Percentiles rank a stretch among this genome's conserved stretches.
These are phyloP conservation scores for Ptychochromis oligacanthus DNA, from an alignment of 2,113 vertebrate genomes.

Conservation along the genomic window DNA sequence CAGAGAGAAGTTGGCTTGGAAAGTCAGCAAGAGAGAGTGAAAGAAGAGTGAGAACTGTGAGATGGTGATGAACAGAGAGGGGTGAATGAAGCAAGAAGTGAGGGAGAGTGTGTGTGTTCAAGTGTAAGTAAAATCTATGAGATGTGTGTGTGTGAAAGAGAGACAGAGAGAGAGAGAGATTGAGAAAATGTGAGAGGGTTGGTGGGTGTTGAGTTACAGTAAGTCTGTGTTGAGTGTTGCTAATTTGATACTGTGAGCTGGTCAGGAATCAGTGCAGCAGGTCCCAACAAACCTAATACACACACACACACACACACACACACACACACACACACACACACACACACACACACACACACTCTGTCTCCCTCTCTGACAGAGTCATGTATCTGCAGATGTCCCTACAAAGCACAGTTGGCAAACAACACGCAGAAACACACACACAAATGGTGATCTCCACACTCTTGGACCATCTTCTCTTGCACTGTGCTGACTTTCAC, in stretches of 20 bases:
- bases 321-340: constrained; percentile 24
- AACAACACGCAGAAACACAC: constrained; percentile 31
- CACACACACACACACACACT: constrained; percentile 27
- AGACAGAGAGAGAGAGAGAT: constrained; percentile 1
- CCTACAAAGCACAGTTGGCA: constrained; percentile 49
- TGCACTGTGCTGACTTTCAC: constrained; percentile 31
- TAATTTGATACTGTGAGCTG: constrained; percentile 69
- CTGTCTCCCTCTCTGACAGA: background rate
- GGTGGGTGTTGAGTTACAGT: constrained; percentile 61
- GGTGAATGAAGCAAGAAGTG: constrained; percentile 19
- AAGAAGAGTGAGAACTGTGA: constrained; percentile 46
- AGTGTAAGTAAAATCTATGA: background rate
- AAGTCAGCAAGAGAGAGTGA: constrained; percentile 51
- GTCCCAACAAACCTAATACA: constrained; percentile 42
- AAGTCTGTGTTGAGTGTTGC: constrained; percentile 66
- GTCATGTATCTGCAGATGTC: constrained; percentile 45
- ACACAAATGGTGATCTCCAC: background rate
- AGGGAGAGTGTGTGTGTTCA: background rate
- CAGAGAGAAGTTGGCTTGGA: constrained; percentile 55
- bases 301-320: constrained; percentile 44
- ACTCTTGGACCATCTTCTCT: background rate
- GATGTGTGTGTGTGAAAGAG: constrained; percentile 11
- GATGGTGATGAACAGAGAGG: constrained; percentile 25
- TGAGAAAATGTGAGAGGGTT: constrained; percentile 34
- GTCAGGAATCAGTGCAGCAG: constrained; percentile 59